Evolutionary conservation across 2,888 invertebrate species (phyloP), one percentile per base, ranked within the genome.

Genomic region (Drosophila meridiana): DNA sequence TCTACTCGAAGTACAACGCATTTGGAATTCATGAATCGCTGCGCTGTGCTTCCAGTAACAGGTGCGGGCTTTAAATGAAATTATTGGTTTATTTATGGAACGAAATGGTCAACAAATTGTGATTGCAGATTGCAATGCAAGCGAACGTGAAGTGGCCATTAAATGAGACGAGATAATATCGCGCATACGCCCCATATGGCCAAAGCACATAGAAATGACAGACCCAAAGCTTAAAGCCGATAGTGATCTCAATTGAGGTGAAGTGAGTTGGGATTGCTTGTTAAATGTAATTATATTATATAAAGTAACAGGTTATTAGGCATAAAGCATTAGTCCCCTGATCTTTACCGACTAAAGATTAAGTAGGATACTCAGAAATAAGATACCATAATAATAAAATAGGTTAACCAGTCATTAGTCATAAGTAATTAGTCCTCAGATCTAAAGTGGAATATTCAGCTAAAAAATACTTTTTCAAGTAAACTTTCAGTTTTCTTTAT

Each of bases 1-100:
- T 36, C 26, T 32, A 28, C 45, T 32, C 43, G 14, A 71, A 47
- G 68, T 26, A 45, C 34, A 32, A 38, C 30, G 43, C 69, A 78
- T 79, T 79, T 61, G 47, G 74, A 59, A 68, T 77, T 78, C 81
- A 81, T 81, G 69, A 57, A 60, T 72, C 76, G 66, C 70, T 67
- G 72, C 71, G 66, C 38, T 62, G 60, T 58, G 70, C 57, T 11
- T 38, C 2, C 40, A 47, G 69, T 65, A 74, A 66, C 82, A 78
- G 86, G 86, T 86, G 86, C 73, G 82, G 73, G 71, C 69, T 71
- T 82, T 72, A 82, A 85, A 87, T 83, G 75, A 80, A 85, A 85
- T 85, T 83, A 83, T 87, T 80, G 77, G 82, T 76, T 87, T 83
- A 85, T 85, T 85, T 85, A 80, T 83, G 80, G 66, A 74, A 63